A percentile compares a stretch with the other conserved stretches of the same genome.
Evolutionary conservation across 1,140 invertebrate genomes (phyloP).

Genomic region (Stegodyphus dumicola): DNA sequence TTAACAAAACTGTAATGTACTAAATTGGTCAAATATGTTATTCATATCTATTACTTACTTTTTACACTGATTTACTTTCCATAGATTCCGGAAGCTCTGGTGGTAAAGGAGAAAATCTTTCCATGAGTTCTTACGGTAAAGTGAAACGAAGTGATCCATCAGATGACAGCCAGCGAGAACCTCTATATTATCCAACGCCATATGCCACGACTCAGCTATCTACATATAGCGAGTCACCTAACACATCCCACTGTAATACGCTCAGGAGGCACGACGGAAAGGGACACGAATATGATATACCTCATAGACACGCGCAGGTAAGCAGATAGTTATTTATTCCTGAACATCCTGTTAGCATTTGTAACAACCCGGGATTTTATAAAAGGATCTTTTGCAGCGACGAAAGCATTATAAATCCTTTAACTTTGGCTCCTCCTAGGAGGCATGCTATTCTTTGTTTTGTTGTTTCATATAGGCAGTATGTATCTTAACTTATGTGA

Average conservation of each 20-base stretch:
- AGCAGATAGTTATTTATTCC: not conserved
- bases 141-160: conserved; percentile 54
- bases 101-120: conserved; percentile 62
- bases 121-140: conserved; percentile 61
- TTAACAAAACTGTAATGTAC: too few species aligned
- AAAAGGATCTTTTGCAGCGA: too few species aligned
- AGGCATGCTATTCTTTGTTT: too few species aligned
- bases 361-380: too few species aligned
- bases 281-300: conserved; percentile 61
- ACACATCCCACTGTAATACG: conserved; percentile 53
- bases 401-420: too few species aligned
- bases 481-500: too few species aligned
- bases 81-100: conserved; percentile 59
- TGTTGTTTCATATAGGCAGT: too few species aligned
- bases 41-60: not conserved
- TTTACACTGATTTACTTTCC: not conserved
- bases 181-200: conserved; percentile 60
- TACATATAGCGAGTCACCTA: conserved; percentile 46
- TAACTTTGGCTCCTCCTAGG: too few species aligned
- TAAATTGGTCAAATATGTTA: too few species aligned
- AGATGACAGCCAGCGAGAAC: conserved; percentile 56
- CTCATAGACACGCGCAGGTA: conserved; percentile 57
- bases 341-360: too few species aligned
- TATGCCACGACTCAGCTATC: conserved; percentile 59
- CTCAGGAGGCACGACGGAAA: conserved; percentile 53